These are phyloP conservation scores for Ammodytes marinus DNA, from an alignment of 2,113 vertebrate species.

Conservation along the genomic window DNA sequence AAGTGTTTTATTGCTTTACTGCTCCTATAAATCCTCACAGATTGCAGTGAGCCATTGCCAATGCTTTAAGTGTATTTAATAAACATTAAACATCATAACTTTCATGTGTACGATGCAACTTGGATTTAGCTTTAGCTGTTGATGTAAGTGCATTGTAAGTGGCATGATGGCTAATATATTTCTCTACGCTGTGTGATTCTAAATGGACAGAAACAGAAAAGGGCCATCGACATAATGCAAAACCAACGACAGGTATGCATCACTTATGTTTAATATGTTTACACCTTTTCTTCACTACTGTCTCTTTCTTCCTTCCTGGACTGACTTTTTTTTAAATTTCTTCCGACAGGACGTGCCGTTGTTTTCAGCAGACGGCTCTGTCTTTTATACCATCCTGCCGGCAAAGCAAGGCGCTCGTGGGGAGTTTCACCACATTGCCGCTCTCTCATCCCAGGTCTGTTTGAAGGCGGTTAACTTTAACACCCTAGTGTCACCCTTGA, in stretches of 20 bases:
- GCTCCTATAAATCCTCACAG: conserved; percentile 23
- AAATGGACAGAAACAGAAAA: conserved; percentile 85
- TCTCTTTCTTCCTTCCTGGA: background rate
- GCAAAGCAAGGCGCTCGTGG: conserved; percentile 87
- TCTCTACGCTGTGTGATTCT: conserved; percentile 14
- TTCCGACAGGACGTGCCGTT: conserved; percentile 82
- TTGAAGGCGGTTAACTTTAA: conserved; percentile 12
- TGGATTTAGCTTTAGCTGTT: background rate
- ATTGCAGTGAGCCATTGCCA: conserved; percentile 18
- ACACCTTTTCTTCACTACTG: background rate
- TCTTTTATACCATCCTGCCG: conserved; percentile 85
- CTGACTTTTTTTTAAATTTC: background rate
- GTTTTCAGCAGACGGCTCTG: conserved; percentile 81
- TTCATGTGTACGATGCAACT: conserved; percentile 2
- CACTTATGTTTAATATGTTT: background rate
- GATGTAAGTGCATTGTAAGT: background rate
- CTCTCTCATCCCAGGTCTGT: conserved; percentile 84
- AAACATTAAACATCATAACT: conserved; percentile 12
- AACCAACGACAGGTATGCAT: conserved; percentile 83
- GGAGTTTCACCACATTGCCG: conserved; percentile 86
- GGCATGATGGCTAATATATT: conserved; percentile 2
- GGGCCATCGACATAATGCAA: conserved; percentile 83
- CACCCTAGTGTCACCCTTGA: background rate
- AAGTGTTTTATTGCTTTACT: conserved; percentile 36
- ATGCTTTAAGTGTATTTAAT: conserved; percentile 14